Evolutionary conservation across 2,113 vertebrate species (phyloP), one percentile per base, ranked within the genome.

Genomic region (Notothenia coriiceps): DNA sequence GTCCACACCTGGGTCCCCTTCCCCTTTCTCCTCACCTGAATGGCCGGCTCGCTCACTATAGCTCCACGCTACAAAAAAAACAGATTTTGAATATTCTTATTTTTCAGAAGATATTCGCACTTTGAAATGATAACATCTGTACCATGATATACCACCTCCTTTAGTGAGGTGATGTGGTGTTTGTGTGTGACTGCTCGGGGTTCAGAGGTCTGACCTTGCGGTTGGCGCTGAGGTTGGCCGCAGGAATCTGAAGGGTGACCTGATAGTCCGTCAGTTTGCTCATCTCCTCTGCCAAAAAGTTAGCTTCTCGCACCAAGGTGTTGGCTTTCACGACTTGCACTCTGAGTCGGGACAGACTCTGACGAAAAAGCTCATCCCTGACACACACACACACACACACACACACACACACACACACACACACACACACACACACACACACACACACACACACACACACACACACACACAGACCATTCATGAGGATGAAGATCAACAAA

Each of bases 311-410:
- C 91, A 99, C 97, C 89, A 99, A 90, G 4, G 97, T 97, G 86
- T 99, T 99, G 9, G 98, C 97, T 82, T 96, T 98, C 49, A 99
- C 96, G 33, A 99, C 96, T 92, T 99, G 98, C 91, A 99, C 97
- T 77, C 96, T 95, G 62, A 99, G 96, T 61, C 97, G 97, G 77
- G 97, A 96, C 78, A 99, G 91, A 90, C 97, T 99, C 87, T 97
- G 98, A 65, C 97, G 95, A 88, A 99, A 99, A 72, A 99, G 96
- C 86, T 98, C 98, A 84, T 99, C 98, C 89, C 98, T 99, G 66
- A 86, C 18, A 33, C 67, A 71, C 43, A 65, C 10, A 79, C 47
- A 70, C 49, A 82, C 7, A 74, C 52, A 82, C 18, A 69, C 13
- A 50, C 18, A 52, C 25, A 65, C 17, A 70, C 6, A 85, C 17